Evolutionary conservation across 1,140 invertebrate genomes (phyloP), one percentile per base, ranked within the genome.

Genomic region (Drosophila ironensis): DNA sequence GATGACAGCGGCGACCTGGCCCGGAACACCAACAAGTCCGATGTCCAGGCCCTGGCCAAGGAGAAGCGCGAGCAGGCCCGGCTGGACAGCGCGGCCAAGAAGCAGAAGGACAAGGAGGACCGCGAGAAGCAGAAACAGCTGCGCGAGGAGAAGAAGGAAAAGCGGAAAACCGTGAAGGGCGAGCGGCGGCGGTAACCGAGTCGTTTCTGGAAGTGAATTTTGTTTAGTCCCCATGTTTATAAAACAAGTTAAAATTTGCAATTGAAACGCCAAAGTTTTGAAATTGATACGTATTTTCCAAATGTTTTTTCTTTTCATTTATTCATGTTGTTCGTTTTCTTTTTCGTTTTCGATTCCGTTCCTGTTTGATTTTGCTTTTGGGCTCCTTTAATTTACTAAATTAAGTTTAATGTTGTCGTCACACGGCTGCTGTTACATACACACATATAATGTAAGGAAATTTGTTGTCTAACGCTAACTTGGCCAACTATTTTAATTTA

Each of bases 51-150:
- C 37, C 92, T 95, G 37, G 94, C 95, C 56, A 93, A 93, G 75
- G 95, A 96, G 71, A 94, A 94, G 59, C 91, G 95, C 30, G 96
- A 97, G 80, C 93, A 94, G 77, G 94, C 95, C 2, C 94, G 95
- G 72, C 82, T 92, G 9, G 95, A 97, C 17, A 94, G 94, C 73
- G 93, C 94, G 57, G 94, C 93, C 64, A 97, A 97, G 70, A 96
- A 96, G 77, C 96, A 96, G 76, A 96, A 96, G 81, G 96, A 97
- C 72, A 96, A 95, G 91, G 95, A 97, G 75, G 96, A 97, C 86
- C 92, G 95, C 2, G 89, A 90, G 22, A 96, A 96, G 87, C 96
- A 97, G 87, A 97, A 96, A 87, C 94, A 96, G 87, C 70, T 94
- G 30, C 94, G 94, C 78, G 95, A 96, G 90, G 96, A 97, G 14